Conservation (phyloP, 1,140 invertebrate genomes). For the fruit fly (Drosophila melanogaster) region DNA sequence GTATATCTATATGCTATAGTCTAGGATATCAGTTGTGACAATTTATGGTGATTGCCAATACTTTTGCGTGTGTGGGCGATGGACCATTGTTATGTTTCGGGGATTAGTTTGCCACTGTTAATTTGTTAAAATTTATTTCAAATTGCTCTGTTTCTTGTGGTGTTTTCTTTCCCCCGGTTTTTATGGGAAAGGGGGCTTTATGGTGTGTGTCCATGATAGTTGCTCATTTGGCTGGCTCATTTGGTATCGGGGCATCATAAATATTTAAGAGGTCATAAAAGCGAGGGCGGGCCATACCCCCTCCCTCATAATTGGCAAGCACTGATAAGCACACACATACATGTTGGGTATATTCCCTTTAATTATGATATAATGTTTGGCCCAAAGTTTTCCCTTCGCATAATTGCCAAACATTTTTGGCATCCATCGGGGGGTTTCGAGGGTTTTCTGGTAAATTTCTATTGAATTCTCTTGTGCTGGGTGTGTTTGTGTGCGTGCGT, state of each 20-base stretch:
- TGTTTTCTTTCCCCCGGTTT: conserved; percentile 1
- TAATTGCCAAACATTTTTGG: conserved; percentile 72
- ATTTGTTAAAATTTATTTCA: conserved; percentile 66
- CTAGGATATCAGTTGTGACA: conserved; percentile 60
- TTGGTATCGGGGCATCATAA: conserved; percentile 51
- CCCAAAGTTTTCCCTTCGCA: conserved; percentile 49
- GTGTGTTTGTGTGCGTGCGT: not conserved
- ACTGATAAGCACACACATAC: conserved; percentile 39
- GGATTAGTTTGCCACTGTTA: conserved; percentile 57
- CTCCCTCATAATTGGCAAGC: conserved; percentile 71
- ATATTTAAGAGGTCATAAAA: conserved; percentile 77
- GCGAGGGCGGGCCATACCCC: conserved; percentile 10
- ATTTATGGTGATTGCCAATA: conserved; percentile 54
- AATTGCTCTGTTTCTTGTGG: conserved; percentile 26
- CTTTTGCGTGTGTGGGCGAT: conserved; percentile 25
- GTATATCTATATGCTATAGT: conserved; percentile 15
- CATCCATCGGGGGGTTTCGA: conserved; percentile 6
- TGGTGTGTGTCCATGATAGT: conserved; percentile 35
- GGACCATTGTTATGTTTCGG: conserved; percentile 42
- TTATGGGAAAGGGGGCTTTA: conserved; percentile 7
- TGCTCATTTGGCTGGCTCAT: conserved; percentile 28
- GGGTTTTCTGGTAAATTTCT: conserved; percentile 60
- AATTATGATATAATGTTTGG: conserved; percentile 58
- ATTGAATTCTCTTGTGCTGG: conserved; percentile 56
- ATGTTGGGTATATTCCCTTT: conserved; percentile 17